phyloP scores from a whole-genome alignment of 2,113 vertebrate genomes.

The Brachyistius frenatus region DNA sequence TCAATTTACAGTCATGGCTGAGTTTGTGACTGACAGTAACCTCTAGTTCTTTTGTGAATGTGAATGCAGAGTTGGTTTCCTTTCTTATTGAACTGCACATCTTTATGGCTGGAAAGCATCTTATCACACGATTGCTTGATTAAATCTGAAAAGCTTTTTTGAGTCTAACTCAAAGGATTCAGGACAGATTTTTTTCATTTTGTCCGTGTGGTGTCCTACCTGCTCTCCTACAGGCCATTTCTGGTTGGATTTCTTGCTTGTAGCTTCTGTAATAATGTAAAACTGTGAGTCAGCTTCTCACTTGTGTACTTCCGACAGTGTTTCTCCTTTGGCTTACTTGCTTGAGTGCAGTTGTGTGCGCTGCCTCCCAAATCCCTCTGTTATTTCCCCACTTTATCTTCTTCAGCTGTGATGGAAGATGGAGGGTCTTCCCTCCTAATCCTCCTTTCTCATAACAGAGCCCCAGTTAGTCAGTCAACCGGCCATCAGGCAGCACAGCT shows the following conservation, averaged over 20 bases:
- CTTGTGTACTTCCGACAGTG: not conserved
- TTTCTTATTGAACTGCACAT: constrained; percentile 24
- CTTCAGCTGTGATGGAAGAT: constrained; percentile 47
- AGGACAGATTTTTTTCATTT: constrained; percentile 2
- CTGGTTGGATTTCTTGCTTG: not conserved
- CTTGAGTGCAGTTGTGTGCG: constrained; percentile 28
- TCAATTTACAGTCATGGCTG: constrained; percentile 33
- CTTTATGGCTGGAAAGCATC: not conserved
- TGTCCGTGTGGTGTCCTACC: constrained; percentile 29
- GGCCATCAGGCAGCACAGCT: constrained; percentile 18
- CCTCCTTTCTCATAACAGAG: constrained; percentile 61
- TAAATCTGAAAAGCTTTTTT: constrained; percentile 26
- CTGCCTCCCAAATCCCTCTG: constrained; percentile 43
- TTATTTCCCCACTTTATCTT: constrained; percentile 53
- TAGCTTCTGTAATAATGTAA: constrained; percentile 11
- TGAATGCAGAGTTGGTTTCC: constrained; percentile 39
- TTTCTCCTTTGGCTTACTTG: constrained; percentile 33
- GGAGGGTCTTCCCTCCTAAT: constrained; percentile 53
- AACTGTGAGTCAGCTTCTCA: constrained; percentile 8
- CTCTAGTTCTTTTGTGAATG: constrained; percentile 12
- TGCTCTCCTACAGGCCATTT: not conserved
- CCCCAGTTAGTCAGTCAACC: constrained; percentile 70
- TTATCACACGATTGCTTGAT: constrained; percentile 42
- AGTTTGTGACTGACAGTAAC: constrained; percentile 36
- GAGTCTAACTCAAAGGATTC: not conserved